Conservation (phyloP, 2,797 vertebrate genomes). For the Lutjanus campechanus region DNA sequence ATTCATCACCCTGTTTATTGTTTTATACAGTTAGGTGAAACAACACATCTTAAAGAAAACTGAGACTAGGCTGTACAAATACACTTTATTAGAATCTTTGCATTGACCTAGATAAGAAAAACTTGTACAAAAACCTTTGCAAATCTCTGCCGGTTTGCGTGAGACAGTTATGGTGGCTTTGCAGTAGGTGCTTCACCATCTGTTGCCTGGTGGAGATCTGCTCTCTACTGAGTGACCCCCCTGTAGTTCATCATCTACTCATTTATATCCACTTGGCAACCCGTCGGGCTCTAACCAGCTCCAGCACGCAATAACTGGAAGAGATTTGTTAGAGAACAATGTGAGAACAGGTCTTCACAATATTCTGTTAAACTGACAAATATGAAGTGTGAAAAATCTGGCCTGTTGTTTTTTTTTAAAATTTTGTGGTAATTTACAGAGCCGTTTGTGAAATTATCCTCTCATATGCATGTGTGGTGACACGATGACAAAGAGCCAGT, state of each 20-base stretch:
- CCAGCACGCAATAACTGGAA: neutral
- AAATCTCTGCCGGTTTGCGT: too few species aligned
- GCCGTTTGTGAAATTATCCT: constrained; percentile 8
- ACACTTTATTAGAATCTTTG: too few species aligned
- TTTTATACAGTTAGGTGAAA: too few species aligned
- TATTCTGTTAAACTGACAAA: neutral
- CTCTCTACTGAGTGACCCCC: too few species aligned
- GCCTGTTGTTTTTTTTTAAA: neutral
- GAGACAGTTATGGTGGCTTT: too few species aligned
- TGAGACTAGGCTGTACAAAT: too few species aligned
- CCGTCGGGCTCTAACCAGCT: neutral
- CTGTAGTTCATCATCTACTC: neutral
- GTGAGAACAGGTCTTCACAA: neutral
- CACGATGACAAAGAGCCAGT: neutral
- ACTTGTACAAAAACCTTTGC: too few species aligned
- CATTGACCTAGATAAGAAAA: too few species aligned
- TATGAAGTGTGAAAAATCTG: constrained; percentile 1
- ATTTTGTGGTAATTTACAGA: constrained; percentile 8
- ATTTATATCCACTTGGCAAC: neutral
- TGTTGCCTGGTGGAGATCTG: too few species aligned
- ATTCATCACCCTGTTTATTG: too few species aligned
- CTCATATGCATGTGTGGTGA: constrained; percentile 5
- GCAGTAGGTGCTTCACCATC: too few species aligned
- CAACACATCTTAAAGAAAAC: too few species aligned
- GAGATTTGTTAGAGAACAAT: neutral